A percentile compares a stretch with the other conserved stretches of the same genome.
These are phyloP conservation scores for Eudorcas thomsonii DNA, from an alignment of 2,113 vertebrate species.

Conservation along the genomic window DNA sequence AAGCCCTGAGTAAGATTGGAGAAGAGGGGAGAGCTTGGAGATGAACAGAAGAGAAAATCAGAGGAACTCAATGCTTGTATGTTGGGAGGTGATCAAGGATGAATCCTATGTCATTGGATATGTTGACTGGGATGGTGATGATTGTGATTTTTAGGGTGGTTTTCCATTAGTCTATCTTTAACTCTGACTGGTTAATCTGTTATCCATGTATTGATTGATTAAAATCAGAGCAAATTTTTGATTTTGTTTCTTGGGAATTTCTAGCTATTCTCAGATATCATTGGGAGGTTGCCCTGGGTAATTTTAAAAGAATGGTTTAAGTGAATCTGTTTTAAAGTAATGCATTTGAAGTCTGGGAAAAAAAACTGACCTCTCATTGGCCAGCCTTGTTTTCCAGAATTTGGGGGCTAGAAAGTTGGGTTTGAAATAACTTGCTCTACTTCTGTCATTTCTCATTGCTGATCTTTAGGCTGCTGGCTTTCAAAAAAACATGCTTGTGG, in stretches of 20 bases:
- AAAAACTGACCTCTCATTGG: not conserved
- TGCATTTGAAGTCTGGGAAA: not conserved
- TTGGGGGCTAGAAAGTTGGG: not conserved
- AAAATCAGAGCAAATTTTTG: constrained; percentile 1
- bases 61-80: not conserved
- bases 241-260: not conserved
- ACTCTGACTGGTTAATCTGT: not conserved
- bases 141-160: not conserved
- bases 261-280: not conserved
- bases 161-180: not conserved
- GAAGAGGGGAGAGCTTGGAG: not conserved
- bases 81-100: not conserved
- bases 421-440: not conserved
- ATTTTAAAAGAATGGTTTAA: not conserved
- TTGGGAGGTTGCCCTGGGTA: not conserved
- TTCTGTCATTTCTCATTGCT: not conserved
- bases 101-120: not conserved
- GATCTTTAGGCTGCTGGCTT: not conserved
- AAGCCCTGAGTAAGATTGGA: not conserved
- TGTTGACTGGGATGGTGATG: not conserved
- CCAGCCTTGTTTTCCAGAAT: not conserved
- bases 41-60: not conserved
- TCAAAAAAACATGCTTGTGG: not conserved
- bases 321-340: not conserved
- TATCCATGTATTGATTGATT: not conserved